phyloP scores from a whole-genome alignment of 2,888 invertebrate genomes.

The Laspeyria flexula region DNA sequence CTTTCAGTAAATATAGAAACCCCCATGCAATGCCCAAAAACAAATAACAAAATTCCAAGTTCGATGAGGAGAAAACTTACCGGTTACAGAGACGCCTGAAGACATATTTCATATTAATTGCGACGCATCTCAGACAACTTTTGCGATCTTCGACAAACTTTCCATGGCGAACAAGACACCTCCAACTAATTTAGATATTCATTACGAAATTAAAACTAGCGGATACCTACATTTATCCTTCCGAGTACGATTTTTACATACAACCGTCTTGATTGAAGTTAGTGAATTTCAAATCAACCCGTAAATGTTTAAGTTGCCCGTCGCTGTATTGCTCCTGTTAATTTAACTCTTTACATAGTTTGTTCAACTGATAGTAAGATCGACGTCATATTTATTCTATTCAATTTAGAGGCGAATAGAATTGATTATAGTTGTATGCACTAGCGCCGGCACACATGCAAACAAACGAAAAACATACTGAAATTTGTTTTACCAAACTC shows the following conservation, averaged over 20 bases:
- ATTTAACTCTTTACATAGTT: no score
- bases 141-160: slow-evolving; percentile 57
- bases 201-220: slow-evolving; percentile 25
- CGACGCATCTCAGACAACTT: slow-evolving; percentile 47
- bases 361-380: no score
- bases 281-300: slow-evolving; percentile 19
- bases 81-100: slow-evolving; percentile 48
- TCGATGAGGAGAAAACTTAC: slow-evolving; percentile 66
- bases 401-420: background rate
- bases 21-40: slow-evolving; percentile 64
- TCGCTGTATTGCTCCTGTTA: no score
- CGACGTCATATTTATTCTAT: no score
- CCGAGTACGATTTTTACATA: slow-evolving; percentile 28
- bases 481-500: background rate
- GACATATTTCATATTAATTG: slow-evolving; percentile 38
- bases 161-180: slow-evolving; percentile 49
- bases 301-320: slow-evolving; percentile 5
- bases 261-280: slow-evolving; percentile 18
- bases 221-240: slow-evolving; percentile 21
- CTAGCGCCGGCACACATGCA: background rate
- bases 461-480: background rate
- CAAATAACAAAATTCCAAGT: slow-evolving; percentile 53
- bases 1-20: slow-evolving; percentile 44
- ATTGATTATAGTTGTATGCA: background rate
- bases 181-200: slow-evolving; percentile 28